Evolutionary conservation across 2,113 vertebrate species (phyloP).

Genomic region (Tragelaphus scriptus): DNA sequence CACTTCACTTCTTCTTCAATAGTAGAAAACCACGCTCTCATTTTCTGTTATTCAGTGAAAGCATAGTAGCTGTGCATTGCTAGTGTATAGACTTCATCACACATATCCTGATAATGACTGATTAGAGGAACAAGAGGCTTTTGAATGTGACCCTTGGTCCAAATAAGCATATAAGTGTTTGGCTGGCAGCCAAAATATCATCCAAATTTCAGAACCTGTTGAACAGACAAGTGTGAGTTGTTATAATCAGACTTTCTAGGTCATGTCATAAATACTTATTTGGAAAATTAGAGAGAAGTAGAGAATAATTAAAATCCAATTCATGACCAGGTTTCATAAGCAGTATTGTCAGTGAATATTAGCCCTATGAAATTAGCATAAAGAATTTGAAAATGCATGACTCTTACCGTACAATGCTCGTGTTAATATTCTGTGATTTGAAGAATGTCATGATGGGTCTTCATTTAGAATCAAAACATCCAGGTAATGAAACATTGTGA

Average conservation of each 20-base stretch:
- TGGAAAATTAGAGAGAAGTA: not conserved
- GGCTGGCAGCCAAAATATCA: not conserved
- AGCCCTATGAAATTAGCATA: constrained; percentile 23
- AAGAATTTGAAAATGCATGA: not conserved
- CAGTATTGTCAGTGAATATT: not conserved
- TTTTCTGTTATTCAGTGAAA: not conserved
- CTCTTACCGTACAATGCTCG: rapidly evolving
- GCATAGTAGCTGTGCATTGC: not conserved
- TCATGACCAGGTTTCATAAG: not conserved
- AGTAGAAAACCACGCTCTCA: not conserved
- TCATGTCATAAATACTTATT: constrained; percentile 15
- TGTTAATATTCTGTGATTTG: constrained; percentile 19
- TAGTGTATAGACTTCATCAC: not conserved
- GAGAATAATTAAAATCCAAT: constrained; percentile 43
- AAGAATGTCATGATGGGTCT: not conserved
- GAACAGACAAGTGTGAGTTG: not conserved
- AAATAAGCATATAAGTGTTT: not conserved
- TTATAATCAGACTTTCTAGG: not conserved
- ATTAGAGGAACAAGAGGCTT: not conserved
- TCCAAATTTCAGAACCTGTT: not conserved
- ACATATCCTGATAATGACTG: not conserved
- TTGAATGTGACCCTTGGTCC: not conserved
- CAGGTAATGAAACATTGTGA: constrained; percentile 34
- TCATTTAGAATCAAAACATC: constrained; percentile 2
- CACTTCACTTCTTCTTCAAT: too few relatives aligned